A percentile compares a stretch with the other conserved stretches of the same genome.
phyloP scores from a whole-genome alignment of 2,797 vertebrate genomes.

The Tapera naevia region DNA sequence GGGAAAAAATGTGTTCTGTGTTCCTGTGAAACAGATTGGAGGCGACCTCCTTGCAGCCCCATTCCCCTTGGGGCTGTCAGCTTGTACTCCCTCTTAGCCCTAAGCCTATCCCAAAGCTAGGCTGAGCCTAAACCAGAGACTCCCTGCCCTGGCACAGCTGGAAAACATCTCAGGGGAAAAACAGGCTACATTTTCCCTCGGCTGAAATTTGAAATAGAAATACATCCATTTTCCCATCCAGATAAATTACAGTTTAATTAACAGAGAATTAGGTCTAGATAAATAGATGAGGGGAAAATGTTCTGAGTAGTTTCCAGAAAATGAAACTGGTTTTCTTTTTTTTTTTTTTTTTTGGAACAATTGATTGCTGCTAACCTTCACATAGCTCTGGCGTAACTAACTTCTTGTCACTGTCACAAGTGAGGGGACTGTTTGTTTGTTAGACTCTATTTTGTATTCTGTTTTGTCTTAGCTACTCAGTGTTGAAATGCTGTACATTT shows the following conservation, averaged over 20 bases:
- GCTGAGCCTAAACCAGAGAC: not conserved
- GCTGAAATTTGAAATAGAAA: not conserved
- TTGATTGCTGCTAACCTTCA: not conserved
- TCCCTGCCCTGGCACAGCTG: accelerated
- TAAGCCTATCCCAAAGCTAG: not conserved
- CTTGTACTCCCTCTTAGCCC: accelerated
- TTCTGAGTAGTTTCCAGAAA: not conserved
- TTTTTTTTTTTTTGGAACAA: not conserved
- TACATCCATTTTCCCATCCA: not conserved
- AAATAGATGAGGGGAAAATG: not conserved
- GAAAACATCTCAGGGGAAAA: not conserved
- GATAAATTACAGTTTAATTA: not conserved
- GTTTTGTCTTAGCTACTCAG: not conserved
- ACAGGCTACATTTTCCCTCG: not conserved
- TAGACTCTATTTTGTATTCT: not conserved
- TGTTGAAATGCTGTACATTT: not conserved
- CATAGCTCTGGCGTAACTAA: not conserved
- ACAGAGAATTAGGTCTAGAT: not conserved
- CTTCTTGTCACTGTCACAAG: not conserved
- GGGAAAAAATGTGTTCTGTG: not conserved
- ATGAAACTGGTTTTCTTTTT: not conserved
- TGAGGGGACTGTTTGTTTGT: not conserved
- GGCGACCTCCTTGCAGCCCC: not conserved
- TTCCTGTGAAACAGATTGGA: not conserved
- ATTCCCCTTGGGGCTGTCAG: not conserved